A percentile compares a stretch with the other conserved stretches of the same genome.
Evolutionary conservation across 2,797 vertebrate genomes (phyloP).

Genomic region (Halcyon smyrnensis): DNA sequence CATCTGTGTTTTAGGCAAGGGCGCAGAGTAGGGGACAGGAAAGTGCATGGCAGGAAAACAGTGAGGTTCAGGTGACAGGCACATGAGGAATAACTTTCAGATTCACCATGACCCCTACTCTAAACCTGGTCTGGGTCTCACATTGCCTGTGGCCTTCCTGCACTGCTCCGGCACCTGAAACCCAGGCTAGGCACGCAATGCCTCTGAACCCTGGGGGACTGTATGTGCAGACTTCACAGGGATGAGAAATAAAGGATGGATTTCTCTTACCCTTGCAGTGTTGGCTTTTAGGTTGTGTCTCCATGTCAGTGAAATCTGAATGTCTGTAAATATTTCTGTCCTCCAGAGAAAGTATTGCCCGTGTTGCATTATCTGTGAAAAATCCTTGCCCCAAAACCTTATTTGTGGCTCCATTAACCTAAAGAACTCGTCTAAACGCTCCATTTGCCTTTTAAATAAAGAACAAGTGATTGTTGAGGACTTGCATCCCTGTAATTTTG

Average conservation of each 20-base stretch:
- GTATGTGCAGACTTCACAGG: neutral
- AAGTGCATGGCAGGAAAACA: accelerated
- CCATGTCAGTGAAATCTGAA: neutral
- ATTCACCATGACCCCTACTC: neutral
- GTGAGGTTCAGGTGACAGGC: neutral
- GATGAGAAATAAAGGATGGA: neutral
- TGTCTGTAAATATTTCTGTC: constrained; percentile 45
- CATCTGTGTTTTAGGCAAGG: neutral
- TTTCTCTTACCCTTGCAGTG: neutral
- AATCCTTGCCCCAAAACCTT: constrained; percentile 47
- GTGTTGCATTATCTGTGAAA: constrained; percentile 42
- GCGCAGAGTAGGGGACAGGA: neutral
- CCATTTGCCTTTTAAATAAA: constrained; percentile 74
- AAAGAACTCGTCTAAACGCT: constrained; percentile 50
- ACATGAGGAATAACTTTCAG: neutral
- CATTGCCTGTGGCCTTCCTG: neutral
- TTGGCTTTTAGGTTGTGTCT: neutral
- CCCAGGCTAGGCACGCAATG: neutral
- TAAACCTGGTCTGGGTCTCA: neutral
- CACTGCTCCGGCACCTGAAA: neutral
- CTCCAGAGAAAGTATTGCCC: constrained; percentile 13
- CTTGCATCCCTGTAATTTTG: constrained; percentile 63
- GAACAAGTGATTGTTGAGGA: constrained; percentile 54
- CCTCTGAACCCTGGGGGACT: neutral
- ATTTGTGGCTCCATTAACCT: constrained; percentile 67